These are phyloP conservation scores for Cactoblastis cactorum DNA, from an alignment of 2,888 invertebrate genomes.

Conservation along the genomic window DNA sequence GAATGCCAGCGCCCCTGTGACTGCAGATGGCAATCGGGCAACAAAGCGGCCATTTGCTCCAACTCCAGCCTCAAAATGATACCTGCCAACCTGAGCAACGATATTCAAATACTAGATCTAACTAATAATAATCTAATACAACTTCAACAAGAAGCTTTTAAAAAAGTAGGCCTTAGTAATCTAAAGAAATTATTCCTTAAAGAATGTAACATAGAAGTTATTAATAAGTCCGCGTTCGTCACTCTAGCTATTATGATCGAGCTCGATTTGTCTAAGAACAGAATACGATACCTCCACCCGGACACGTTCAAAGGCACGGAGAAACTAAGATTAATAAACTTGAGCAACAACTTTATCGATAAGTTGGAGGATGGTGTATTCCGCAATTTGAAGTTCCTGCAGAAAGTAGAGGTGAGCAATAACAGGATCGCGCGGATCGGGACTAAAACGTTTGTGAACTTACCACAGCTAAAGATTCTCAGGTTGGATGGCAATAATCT, in stretches of 20 bases:
- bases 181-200: constrained; percentile 89
- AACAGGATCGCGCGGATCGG: constrained; percentile 86
- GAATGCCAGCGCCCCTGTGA: constrained; percentile 86
- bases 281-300: constrained; percentile 82
- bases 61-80: constrained; percentile 82
- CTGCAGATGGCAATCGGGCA: constrained; percentile 92
- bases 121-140: constrained; percentile 84
- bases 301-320: constrained; percentile 86
- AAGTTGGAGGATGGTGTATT: constrained; percentile 87
- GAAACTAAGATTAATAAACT: constrained; percentile 84
- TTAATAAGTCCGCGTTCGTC: constrained; percentile 87
- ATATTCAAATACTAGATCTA: constrained; percentile 86
- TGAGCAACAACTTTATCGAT: constrained; percentile 88
- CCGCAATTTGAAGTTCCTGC: constrained; percentile 85
- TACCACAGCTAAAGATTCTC: constrained; percentile 84
- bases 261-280: constrained; percentile 88
- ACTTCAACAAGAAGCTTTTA: constrained; percentile 83
- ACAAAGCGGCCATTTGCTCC: constrained; percentile 90
- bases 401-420: constrained; percentile 87
- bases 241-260: constrained; percentile 89
- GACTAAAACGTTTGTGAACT: constrained; percentile 83
- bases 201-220: constrained; percentile 84
- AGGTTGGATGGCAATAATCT: constrained; percentile 88
- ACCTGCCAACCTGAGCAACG: constrained; percentile 85
- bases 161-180: constrained; percentile 84